Evolutionary conservation across 1,140 invertebrate genomes (phyloP).

Genomic region (Leptopilina boulardi): DNA sequence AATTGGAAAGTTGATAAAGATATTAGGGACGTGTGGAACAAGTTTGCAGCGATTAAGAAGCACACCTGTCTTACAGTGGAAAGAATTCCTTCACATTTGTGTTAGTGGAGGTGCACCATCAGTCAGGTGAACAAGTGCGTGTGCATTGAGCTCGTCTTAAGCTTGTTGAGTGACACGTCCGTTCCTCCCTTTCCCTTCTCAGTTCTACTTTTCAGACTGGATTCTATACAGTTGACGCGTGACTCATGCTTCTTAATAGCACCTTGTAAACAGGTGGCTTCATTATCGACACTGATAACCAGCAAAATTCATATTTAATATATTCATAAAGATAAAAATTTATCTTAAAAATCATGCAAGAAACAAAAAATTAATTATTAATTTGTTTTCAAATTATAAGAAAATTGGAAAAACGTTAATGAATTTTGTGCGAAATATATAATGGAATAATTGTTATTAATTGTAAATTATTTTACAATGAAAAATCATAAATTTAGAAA

Average conservation of each 20-base stretch:
- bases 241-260: neutral
- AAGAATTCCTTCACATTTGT: neutral
- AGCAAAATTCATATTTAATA: too few species aligned
- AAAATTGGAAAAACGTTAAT: too few species aligned
- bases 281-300: slow-evolving; percentile 4
- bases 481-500: too few species aligned
- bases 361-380: too few species aligned
- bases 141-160: slow-evolving; percentile 9
- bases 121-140: neutral
- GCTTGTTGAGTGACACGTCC: slow-evolving; percentile 6
- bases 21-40: neutral
- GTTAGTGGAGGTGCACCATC: slow-evolving; percentile 3
- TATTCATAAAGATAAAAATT: too few species aligned
- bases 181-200: neutral
- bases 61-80: neutral
- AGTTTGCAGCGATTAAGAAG: slow-evolving; percentile 28
- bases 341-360: too few species aligned
- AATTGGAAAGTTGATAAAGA: slow-evolving; percentile 15
- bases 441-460: too few species aligned
- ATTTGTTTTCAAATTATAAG: too few species aligned
- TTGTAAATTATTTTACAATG: too few species aligned
- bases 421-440: too few species aligned
- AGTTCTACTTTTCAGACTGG: slow-evolving; percentile 4
- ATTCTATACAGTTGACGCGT: neutral
- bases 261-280: slow-evolving; percentile 13